Evolutionary conservation across 2,888 invertebrate species (phyloP).

Genomic region (Trissolcus brochymenae): DNA sequence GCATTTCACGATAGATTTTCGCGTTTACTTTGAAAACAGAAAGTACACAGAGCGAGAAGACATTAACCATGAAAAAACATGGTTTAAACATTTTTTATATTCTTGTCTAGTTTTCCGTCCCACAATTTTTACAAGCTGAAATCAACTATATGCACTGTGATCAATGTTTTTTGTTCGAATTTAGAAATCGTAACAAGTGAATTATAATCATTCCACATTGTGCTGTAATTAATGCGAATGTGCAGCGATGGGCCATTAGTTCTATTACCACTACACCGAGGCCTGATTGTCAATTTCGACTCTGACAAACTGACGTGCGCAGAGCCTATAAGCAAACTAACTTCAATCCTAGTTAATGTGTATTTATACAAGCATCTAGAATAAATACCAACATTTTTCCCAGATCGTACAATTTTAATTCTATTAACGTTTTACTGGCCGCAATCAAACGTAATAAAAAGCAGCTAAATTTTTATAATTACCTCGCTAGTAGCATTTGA

Average conservation of each 20-base stretch:
- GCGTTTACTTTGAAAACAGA: too few relatives aligned
- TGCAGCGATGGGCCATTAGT: slow-evolving; percentile 8
- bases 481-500: neutral
- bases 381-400: slow-evolving; percentile 7
- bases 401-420: neutral
- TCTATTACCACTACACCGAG: neutral
- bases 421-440: neutral
- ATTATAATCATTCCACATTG: neutral
- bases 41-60: too few relatives aligned
- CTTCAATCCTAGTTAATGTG: neutral
- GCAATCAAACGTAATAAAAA: neutral
- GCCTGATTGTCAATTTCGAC: slow-evolving; percentile 7
- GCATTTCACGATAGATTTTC: too few relatives aligned
- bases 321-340: slow-evolving; percentile 14
- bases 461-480: neutral
- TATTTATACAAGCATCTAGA: neutral
- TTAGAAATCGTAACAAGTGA: neutral
- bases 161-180: neutral
- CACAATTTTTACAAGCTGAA: neutral
- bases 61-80: too few relatives aligned
- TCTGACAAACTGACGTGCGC: slow-evolving; percentile 10
- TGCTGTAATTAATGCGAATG: slow-evolving; percentile 9
- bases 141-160: too few relatives aligned
- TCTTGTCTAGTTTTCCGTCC: too few relatives aligned
- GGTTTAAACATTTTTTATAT: too few relatives aligned